A percentile compares a stretch with the other conserved stretches of the same genome.
Conservation (phyloP, 2,797 vertebrate genomes). For the Xenops minutus region DNA sequence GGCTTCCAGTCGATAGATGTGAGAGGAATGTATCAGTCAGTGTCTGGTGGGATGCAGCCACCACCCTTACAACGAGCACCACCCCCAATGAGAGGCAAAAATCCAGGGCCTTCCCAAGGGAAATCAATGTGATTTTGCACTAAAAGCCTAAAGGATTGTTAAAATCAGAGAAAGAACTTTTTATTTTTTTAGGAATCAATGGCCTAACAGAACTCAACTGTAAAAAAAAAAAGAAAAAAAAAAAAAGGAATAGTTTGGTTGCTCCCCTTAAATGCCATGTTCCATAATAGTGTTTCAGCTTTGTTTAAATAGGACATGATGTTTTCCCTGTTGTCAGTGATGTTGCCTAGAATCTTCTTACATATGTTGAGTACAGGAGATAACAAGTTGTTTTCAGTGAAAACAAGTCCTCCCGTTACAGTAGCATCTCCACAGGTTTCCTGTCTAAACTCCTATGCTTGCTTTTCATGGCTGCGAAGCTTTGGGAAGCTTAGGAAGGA, state of each 20-base stretch:
- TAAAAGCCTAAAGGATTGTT: conserved; percentile 79
- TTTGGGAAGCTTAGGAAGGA: conserved; percentile 69
- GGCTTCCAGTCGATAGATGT: conserved; percentile 89
- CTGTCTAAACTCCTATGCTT: conserved; percentile 76
- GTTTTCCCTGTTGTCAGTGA: conserved; percentile 74
- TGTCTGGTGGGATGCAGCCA: conserved; percentile 78
- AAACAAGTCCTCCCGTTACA: conserved; percentile 80
- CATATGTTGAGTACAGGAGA: conserved; percentile 79
- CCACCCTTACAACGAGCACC: conserved; percentile 84
- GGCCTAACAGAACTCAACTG: conserved; percentile 83
- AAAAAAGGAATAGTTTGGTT: conserved; percentile 64
- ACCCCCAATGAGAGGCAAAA: conserved; percentile 87
- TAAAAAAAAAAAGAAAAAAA: conserved; percentile 58
- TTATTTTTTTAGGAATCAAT: conserved; percentile 86
- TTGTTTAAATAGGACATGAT: conserved; percentile 72
- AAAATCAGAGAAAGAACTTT: conserved; percentile 77
- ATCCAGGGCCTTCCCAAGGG: conserved; percentile 92
- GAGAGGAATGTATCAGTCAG: conserved; percentile 93
- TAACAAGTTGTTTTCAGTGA: conserved; percentile 84
- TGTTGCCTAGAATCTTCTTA: conserved; percentile 81
- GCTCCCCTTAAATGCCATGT: conserved; percentile 74
- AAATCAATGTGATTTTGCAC: conserved; percentile 88
- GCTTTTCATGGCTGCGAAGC: conserved; percentile 71
- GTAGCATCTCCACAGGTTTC: conserved; percentile 75
- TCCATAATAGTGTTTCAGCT: conserved; percentile 72